These are phyloP conservation scores for Ectemnius cavifrons DNA, from an alignment of 2,888 invertebrate species.

Conservation along the genomic window DNA sequence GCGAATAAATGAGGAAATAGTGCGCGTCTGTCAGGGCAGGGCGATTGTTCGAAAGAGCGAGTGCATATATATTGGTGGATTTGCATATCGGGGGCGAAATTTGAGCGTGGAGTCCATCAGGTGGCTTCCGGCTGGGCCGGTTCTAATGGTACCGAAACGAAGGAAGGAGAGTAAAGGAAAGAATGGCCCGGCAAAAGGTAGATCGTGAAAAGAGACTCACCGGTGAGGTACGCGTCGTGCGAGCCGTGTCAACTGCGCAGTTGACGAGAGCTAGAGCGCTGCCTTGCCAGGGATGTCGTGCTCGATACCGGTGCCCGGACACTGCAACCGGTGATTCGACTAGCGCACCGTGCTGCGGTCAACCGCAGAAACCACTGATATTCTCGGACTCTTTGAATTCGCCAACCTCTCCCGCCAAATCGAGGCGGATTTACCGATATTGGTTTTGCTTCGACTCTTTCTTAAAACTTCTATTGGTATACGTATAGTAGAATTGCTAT, in stretches of 20 bases:
- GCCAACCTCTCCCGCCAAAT: neutral
- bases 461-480: too few relatives aligned
- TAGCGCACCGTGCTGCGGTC: conserved; percentile 52
- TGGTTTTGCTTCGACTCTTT: neutral
- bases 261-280: conserved; percentile 67
- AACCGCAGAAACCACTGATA: conserved; percentile 13
- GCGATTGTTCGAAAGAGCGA: conserved; percentile 23
- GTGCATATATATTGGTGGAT: conserved; percentile 28
- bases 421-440: too few relatives aligned
- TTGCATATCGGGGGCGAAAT: too few relatives aligned
- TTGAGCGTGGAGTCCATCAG: too few relatives aligned
- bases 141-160: neutral
- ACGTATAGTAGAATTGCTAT: too few relatives aligned
- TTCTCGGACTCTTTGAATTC: conserved; percentile 20
- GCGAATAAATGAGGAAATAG: too few relatives aligned
- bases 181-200: conserved; percentile 17
- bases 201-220: conserved; percentile 66
- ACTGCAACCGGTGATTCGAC: conserved; percentile 49
- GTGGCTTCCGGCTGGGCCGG: too few relatives aligned
- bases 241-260: conserved; percentile 74
- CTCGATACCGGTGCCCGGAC: conserved; percentile 63
- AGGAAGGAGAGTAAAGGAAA: conserved; percentile 10
- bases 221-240: conserved; percentile 69
- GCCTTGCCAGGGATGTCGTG: conserved; percentile 67
- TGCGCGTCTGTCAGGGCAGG: too few relatives aligned